phyloP scores from a whole-genome alignment of 2,797 vertebrate genomes.

The Argyrosomus regius region DNA sequence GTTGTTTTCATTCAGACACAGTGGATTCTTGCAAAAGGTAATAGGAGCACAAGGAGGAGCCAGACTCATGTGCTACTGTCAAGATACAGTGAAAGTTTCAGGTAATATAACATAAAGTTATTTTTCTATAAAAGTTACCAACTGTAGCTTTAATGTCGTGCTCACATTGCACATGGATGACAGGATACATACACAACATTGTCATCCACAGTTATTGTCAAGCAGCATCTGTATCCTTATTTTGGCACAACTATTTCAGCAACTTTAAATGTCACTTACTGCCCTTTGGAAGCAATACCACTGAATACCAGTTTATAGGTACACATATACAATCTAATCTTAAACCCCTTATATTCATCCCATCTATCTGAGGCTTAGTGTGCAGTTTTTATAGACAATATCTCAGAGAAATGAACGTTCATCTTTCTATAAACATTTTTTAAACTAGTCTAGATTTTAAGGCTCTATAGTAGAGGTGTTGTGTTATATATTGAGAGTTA shows the following conservation, averaged over 20 bases:
- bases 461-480: not conserved
- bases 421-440: not conserved
- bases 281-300: not conserved
- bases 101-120: no score
- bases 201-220: not conserved
- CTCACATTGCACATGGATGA: not conserved
- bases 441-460: not conserved
- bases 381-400: not conserved
- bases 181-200: not conserved
- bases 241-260: not conserved
- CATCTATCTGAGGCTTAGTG: not conserved
- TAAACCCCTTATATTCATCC: not conserved
- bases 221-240: not conserved
- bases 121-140: no score
- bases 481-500: not conserved
- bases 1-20: no score
- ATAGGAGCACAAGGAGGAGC: no score
- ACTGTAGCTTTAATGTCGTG: not conserved
- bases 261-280: not conserved
- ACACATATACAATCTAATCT: not conserved
- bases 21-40: no score
- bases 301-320: not conserved
- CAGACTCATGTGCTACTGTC: no score
- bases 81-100: no score
- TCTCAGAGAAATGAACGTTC: not conserved